phyloP scores from a whole-genome alignment of 2,797 vertebrate species.

The Lophotriccus pileatus region DNA sequence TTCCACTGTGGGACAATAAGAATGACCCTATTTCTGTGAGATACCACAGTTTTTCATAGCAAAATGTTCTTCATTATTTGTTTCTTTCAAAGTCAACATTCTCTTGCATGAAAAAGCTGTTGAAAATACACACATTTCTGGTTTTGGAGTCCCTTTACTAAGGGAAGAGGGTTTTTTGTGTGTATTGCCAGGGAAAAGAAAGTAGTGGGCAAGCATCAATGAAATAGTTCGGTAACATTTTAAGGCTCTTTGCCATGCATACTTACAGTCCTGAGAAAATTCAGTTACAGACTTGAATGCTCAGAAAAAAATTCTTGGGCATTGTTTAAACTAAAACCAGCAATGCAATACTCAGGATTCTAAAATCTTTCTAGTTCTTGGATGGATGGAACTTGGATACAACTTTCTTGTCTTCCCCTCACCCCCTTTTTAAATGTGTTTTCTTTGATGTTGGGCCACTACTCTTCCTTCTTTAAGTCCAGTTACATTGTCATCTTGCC shows the following conservation, averaged over 20 bases:
- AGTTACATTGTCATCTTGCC: background rate
- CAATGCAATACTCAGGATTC: background rate
- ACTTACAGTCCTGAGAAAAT: slow-evolving; percentile 1
- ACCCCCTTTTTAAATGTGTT: background rate
- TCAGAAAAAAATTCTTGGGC: background rate
- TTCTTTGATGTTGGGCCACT: slow-evolving; percentile 16
- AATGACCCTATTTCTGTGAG: background rate
- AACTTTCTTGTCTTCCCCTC: background rate
- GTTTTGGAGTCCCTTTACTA: background rate
- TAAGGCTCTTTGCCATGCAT: slow-evolving; percentile 4
- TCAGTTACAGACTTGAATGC: background rate
- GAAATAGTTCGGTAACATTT: slow-evolving; percentile 18
- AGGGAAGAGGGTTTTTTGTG: background rate
- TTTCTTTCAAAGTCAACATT: background rate
- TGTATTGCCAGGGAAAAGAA: background rate
- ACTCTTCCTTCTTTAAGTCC: background rate
- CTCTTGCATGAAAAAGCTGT: background rate
- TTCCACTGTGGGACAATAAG: background rate
- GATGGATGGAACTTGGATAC: background rate
- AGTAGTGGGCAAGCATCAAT: slow-evolving; percentile 7
- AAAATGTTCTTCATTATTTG: slow-evolving; percentile 7
- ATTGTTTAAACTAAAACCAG: background rate
- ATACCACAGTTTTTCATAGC: background rate
- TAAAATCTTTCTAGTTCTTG: background rate
- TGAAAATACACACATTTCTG: background rate